Evolutionary conservation across 2,888 invertebrate species (phyloP), one percentile per base, ranked within the genome.

Genomic region (Brachyptera risi): DNA sequence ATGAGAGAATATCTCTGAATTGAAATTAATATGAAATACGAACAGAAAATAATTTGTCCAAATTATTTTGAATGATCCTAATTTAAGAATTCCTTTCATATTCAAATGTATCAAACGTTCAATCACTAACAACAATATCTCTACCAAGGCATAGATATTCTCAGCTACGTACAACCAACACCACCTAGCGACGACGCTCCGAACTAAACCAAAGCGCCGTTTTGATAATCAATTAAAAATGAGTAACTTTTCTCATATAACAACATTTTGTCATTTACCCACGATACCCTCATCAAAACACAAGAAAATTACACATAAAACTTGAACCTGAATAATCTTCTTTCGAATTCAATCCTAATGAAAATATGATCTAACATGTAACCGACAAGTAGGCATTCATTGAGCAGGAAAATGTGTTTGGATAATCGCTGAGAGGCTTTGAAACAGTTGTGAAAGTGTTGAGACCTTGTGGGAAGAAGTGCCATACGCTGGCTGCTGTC

Each of bases 341-440:
- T 44, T 44, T 19, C 15, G n/a, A 44, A 19, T n/a, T 5, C 5
- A 40, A 44, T 44, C 19, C 44, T 44, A 3, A 21, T 4, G 44
- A 44, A 44, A 44, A 44, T 44, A 2, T 17, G 11, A 11, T 11
- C 5, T 11, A 11, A 11, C 31, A 31, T 5, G 31, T 11, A 31
- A 5, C n/a, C n/a, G n/a, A n/a, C n/a, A n/a, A n/a, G n/a, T n/a
- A n/a, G n/a, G n/a, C n/a, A n/a, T 19, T 44, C 44, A 44, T 19
- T 21, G 44, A 44, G 31, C 54, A 27, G 58, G 58, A 49, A 58
- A 58, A 58, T 42, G 58, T 49, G 47, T 47, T 58, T 49, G 58
- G 58, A 58, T 58, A 58, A 58, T 58, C 58, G 47, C n/a, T n/a
- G 24, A 27, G 37, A n/a, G 58, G 24, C 31, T 58, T 47, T 58